phyloP scores from a whole-genome alignment of 2,113 vertebrate species.

The Malurus melanocephalus region DNA sequence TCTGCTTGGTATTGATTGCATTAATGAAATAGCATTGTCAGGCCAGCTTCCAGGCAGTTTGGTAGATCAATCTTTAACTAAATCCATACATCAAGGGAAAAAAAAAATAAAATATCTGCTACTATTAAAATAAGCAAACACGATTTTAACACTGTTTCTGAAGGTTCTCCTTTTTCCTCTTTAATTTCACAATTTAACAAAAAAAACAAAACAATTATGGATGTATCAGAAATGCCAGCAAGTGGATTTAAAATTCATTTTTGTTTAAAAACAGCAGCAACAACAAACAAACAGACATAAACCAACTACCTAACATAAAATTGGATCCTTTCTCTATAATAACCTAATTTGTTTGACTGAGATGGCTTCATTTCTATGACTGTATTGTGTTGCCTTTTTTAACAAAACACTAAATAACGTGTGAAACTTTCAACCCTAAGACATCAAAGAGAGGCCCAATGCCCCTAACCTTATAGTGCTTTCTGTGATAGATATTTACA shows the following conservation, averaged over 20 bases:
- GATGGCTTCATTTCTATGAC: conserved; percentile 79
- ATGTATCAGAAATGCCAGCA: conserved; percentile 72
- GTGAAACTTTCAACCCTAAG: conserved; percentile 76
- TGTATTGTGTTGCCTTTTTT: conserved; percentile 82
- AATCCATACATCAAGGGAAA: conserved; percentile 51
- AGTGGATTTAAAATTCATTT: conserved; percentile 56
- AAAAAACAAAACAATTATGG: neutral
- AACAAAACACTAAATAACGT: conserved; percentile 73
- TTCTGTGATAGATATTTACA: conserved; percentile 83
- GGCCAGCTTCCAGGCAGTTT: conserved; percentile 52
- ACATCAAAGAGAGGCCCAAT: conserved; percentile 70
- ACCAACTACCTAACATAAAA: conserved; percentile 72
- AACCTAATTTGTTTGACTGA: conserved; percentile 76
- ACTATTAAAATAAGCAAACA: conserved; percentile 48
- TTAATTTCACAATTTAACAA: conserved; percentile 57
- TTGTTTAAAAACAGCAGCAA: conserved; percentile 59
- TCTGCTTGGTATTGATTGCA: conserved; percentile 48
- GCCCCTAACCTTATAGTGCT: conserved; percentile 80
- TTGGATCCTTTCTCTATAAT: conserved; percentile 71
- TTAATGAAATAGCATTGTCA: conserved; percentile 30
- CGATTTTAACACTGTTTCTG: conserved; percentile 51
- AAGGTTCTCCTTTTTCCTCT: conserved; percentile 66
- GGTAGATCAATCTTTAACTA: conserved; percentile 51
- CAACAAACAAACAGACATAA: conserved; percentile 41
- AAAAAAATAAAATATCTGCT: neutral